A percentile compares a stretch with the other conserved stretches of the same genome.
These are phyloP conservation scores for human (Homo sapiens) DNA, from an alignment of 2,113 vertebrate genomes.

Conservation along the genomic window GRCh38 chr9:105294501-105295000, in stretches of 20 bases:
- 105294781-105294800: not conserved
- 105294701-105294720: conserved; percentile 15
- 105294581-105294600: not conserved
- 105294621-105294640: not conserved
- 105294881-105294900: not conserved
- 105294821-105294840: not conserved
- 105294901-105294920: conserved; percentile 9
- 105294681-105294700: conserved; percentile 8
- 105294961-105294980: conserved; percentile 6
- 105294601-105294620: conserved; percentile 10
- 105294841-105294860: not conserved
- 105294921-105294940: conserved; percentile 36
- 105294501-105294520: conserved; percentile 12
- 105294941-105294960: conserved; percentile 8
- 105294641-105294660: not conserved
- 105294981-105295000: not conserved
- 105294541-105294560: not conserved
- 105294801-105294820: not conserved
- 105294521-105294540: conserved; percentile 9
- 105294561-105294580: not conserved
- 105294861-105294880: too few species aligned
- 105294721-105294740: conserved; percentile 24
- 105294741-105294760: conserved; percentile 4
- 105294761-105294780: not conserved
- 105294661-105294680: not conserved